Base-by-base conservation (phyloP, 1,140 invertebrate species). In the Brachionus rotundiformis region DNA sequence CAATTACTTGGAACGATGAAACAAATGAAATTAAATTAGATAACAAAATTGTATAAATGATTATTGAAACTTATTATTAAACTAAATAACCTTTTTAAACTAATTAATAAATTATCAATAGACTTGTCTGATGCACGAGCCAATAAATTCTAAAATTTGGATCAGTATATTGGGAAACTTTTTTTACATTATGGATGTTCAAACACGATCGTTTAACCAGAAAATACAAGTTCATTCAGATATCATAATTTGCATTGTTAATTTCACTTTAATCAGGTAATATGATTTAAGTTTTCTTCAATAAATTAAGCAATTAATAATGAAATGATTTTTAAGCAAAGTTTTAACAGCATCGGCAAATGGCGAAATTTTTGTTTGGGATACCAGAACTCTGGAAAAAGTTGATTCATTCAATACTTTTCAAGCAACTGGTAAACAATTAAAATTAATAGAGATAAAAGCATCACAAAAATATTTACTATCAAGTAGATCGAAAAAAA, bases 1-100 rank as follows among this genome's bases (percentile, higher is more conserved):
- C 76, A 7, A 79, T 63, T 25, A 79, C 47, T 41, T 79, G 76
- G 76, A 54, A 79, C 23, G 76, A 79, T 31, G 76, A 79, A 59
- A 44, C 25, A 44, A 41, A 2, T 23, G 47, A 63, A 10, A 79
- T 79, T 11, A 79, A 79, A 59, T 63, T 79, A 54, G 31, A 79
- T 0, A 7, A 11, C 5, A 79, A 79, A 63, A 79, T 79, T 23
- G 76, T 79, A 79, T n/a, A n/a, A n/a, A n/a, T n/a, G n/a, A n/a
- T n/a, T n/a, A n/a, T n/a, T n/a, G n/a, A n/a, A n/a, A n/a, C n/a
- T n/a, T n/a, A n/a, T n/a, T n/a, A n/a, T n/a, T n/a, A n/a, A n/a
- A n/a, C n/a, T n/a, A n/a, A n/a, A n/a, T n/a, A n/a, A n/a, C n/a
- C n/a, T n/a, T n/a, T 63, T 63, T 1, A 10, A 29, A 27, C n/a